These are phyloP conservation scores for Saturnia pavonia DNA, from an alignment of 2,888 invertebrate genomes.

Conservation along the genomic window DNA sequence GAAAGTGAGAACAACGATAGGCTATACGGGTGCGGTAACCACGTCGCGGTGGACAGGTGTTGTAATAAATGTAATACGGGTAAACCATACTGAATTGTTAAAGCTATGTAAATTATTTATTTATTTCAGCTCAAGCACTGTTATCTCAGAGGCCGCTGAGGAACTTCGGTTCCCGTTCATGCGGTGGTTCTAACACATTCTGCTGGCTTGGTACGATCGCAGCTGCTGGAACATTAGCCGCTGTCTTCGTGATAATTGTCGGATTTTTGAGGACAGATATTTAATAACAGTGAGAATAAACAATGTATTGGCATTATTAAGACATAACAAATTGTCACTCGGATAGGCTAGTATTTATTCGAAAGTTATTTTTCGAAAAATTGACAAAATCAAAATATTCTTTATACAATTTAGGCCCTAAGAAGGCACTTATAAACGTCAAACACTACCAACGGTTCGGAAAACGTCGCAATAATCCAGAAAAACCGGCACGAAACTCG, in stretches of 20 bases:
- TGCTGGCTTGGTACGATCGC: constrained; percentile 14
- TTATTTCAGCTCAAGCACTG: constrained; percentile 8
- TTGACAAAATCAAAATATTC: too few species aligned
- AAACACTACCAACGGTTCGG: too few species aligned
- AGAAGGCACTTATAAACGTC: too few species aligned
- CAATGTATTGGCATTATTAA: background rate
- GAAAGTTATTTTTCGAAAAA: background rate
- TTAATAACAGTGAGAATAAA: background rate
- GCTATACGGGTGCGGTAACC: too few species aligned
- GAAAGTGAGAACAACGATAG: too few species aligned
- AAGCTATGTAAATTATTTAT: background rate
- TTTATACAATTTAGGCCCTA: too few species aligned
- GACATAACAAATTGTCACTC: background rate
- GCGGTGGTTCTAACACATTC: constrained; percentile 14
- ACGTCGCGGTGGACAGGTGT: background rate
- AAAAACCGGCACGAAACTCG: too few species aligned
- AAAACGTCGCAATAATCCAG: too few species aligned
- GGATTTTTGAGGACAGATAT: constrained; percentile 7
- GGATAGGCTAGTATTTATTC: background rate
- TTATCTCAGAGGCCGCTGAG: constrained; percentile 11
- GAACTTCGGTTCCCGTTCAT: constrained; percentile 15
- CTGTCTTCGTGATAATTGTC: constrained; percentile 14
- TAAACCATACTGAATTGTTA: background rate
- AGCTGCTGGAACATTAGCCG: background rate
- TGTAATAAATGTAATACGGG: background rate